Percentiles rank a stretch among this genome's conserved stretches.
Conservation (phyloP, 2,113 vertebrate species). For the Sialia sialis region DNA sequence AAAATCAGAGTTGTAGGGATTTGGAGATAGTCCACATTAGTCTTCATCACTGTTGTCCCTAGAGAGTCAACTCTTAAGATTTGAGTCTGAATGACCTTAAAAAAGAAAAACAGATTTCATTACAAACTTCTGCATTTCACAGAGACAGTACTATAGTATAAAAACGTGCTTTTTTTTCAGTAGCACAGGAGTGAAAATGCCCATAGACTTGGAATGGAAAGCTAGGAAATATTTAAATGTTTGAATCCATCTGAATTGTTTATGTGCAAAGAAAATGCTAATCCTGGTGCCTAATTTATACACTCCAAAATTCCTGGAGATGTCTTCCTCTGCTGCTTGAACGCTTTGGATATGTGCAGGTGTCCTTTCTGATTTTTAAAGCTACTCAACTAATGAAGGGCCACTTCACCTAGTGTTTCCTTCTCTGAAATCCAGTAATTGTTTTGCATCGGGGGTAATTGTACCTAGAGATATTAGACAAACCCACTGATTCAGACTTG, state of each 20-base stretch:
- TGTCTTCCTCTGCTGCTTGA: neutral
- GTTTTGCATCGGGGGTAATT: neutral
- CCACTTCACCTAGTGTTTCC: neutral
- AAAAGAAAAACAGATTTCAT: neutral
- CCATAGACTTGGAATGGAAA: neutral
- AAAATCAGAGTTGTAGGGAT: neutral
- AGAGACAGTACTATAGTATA: neutral
- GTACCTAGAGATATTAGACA: neutral
- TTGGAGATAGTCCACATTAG: neutral
- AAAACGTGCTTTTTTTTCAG: neutral
- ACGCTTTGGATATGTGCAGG: neutral
- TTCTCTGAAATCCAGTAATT: neutral
- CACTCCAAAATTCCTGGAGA: neutral
- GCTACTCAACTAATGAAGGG: neutral
- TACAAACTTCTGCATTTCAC: neutral
- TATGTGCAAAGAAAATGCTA: neutral
- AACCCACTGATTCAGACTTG: neutral
- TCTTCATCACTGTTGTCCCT: neutral
- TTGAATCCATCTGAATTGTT: neutral
- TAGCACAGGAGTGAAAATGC: neutral
- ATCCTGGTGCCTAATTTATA: neutral
- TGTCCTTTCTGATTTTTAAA: neutral
- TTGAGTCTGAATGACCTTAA: neutral
- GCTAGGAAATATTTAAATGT: neutral
- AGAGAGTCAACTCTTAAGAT: neutral